These are phyloP conservation scores for Pectinophora gossypiella DNA, from an alignment of 1,140 invertebrate genomes.

Conservation along the genomic window DNA sequence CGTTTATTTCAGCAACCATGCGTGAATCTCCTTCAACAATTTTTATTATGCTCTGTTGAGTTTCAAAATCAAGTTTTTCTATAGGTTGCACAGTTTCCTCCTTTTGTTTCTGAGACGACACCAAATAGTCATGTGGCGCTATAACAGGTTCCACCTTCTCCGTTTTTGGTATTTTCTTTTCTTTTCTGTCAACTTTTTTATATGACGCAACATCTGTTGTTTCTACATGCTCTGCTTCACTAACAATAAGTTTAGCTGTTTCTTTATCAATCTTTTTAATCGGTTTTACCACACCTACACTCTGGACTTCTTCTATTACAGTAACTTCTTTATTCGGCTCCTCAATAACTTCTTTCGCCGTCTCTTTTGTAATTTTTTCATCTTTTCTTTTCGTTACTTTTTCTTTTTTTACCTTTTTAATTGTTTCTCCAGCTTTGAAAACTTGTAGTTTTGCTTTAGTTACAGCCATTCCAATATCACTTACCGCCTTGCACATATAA, in stretches of 20 bases:
- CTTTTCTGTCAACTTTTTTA: conserved; percentile 77
- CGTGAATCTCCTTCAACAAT: conserved; percentile 76
- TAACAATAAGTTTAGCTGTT: conserved; percentile 73
- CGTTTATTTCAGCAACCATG: conserved; percentile 83
- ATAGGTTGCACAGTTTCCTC: conserved; percentile 76
- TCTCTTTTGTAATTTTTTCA: conserved; percentile 32
- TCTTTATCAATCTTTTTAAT: conserved; percentile 43
- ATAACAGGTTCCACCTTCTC: conserved; percentile 74
- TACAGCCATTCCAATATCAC: conserved; percentile 86
- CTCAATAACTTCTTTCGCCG: conserved; percentile 28
- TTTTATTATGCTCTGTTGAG: conserved; percentile 76
- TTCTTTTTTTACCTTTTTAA: conserved; percentile 48
- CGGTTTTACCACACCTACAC: conserved; percentile 34
- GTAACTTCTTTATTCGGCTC: conserved; percentile 19
- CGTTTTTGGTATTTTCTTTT: conserved; percentile 43
- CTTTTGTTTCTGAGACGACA: conserved; percentile 76
- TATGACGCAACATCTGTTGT: conserved; percentile 78
- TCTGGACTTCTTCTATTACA: conserved; percentile 30
- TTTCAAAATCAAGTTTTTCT: conserved; percentile 76
- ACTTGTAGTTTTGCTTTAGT: conserved; percentile 88
- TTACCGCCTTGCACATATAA: conserved; percentile 91
- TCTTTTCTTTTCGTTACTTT: conserved; percentile 39
- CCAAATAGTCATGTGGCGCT: conserved; percentile 76
- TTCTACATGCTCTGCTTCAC: conserved; percentile 77
- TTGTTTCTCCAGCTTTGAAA: conserved; percentile 35